phyloP scores from a whole-genome alignment of 2,113 vertebrate species.

The Formicarius rufipectus region DNA sequence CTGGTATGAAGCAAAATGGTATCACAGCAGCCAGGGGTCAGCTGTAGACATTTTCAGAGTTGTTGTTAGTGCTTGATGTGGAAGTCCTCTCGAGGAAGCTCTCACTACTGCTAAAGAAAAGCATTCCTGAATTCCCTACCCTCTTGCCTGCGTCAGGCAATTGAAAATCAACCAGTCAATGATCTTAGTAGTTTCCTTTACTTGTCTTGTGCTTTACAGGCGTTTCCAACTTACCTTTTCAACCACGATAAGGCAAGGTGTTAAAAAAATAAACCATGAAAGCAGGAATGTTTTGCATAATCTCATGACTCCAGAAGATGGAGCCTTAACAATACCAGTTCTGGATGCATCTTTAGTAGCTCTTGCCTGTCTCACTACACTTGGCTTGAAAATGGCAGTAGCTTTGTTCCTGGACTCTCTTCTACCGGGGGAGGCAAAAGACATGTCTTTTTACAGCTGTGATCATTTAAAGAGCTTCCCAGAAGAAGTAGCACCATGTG shows the following conservation, averaged over 20 bases:
- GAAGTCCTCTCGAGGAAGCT: not conserved
- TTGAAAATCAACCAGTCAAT: not conserved
- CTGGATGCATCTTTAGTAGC: not conserved
- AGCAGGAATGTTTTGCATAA: not conserved
- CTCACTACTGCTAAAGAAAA: not conserved
- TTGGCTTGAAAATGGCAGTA: not conserved
- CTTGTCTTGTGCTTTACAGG: not conserved
- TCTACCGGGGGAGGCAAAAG: not conserved
- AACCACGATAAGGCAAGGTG: not conserved
- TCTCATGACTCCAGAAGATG: slow-evolving; percentile 11
- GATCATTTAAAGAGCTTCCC: not conserved
- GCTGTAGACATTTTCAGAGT: not conserved
- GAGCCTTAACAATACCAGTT: not conserved
- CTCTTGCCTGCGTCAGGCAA: rapidly evolving
- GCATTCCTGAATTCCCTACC: not conserved
- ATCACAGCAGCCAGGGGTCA: not conserved
- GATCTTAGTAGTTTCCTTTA: rapidly evolving
- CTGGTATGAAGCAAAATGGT: not conserved
- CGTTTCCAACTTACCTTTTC: not conserved
- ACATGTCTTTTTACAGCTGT: not conserved
- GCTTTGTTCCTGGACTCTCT: not conserved
- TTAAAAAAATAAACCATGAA: not conserved
- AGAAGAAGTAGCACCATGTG: not conserved
- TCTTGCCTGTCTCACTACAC: not conserved
- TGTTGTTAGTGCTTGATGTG: not conserved